Evolutionary conservation across 2,888 invertebrate species (phyloP).

Genomic region (Eledona agricola): DNA sequence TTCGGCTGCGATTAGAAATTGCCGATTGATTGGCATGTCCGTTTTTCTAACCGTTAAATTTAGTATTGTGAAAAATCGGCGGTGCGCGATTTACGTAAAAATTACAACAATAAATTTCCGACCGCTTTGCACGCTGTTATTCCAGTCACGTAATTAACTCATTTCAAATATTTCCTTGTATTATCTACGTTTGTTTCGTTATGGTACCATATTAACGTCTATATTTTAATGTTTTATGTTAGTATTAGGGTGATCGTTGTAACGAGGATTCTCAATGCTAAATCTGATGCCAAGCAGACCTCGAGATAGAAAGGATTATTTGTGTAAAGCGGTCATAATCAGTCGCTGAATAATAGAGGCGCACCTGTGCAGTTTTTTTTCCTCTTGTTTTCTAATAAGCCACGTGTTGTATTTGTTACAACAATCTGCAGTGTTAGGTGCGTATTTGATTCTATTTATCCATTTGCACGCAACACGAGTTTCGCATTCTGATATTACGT

Average conservation of each 20-base stretch:
- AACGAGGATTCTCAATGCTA: too few species aligned
- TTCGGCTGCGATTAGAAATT: neutral
- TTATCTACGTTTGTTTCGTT: too few species aligned
- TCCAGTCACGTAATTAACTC: too few species aligned
- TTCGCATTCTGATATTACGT: slow-evolving; percentile 20
- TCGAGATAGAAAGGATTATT: too few species aligned
- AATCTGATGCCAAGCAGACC: too few species aligned
- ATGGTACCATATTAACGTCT: too few species aligned
- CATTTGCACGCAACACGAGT: slow-evolving; percentile 17
- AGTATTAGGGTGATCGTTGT: too few species aligned
- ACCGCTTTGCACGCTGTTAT: too few species aligned
- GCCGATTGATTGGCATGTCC: slow-evolving; percentile 6
- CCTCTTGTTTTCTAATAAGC: slow-evolving; percentile 6
- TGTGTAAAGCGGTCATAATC: too few species aligned
- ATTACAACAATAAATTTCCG: too few species aligned
- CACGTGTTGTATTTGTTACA: slow-evolving; percentile 20
- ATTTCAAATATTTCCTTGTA: too few species aligned
- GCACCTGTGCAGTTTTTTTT: slow-evolving; percentile 24
- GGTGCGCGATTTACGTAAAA: slow-evolving; percentile 11
- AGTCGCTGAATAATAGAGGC: slow-evolving; percentile 6
- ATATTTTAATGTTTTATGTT: too few species aligned
- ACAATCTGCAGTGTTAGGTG: slow-evolving; percentile 12
- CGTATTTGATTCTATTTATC: slow-evolving; percentile 14
- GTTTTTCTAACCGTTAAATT: slow-evolving; percentile 15
- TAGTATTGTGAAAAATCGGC: slow-evolving; percentile 9